Percentiles rank a stretch among this genome's conserved stretches.
Evolutionary conservation across 2,797 vertebrate species (phyloP).

Genomic region (Gobio occitaniae): DNA sequence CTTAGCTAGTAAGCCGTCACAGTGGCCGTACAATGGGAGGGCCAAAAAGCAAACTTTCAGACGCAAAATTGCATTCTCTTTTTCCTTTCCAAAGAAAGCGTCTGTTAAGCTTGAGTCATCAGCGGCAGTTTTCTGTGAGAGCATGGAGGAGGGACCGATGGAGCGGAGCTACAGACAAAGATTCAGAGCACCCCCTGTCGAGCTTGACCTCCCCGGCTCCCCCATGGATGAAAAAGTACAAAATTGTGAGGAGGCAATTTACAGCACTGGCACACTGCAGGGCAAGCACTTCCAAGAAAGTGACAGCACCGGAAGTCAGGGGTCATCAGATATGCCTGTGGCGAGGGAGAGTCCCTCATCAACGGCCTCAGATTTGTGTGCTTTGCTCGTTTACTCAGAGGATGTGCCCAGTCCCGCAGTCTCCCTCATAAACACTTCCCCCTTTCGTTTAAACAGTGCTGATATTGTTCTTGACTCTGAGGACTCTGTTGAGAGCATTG

Average conservation of each 20-base stretch:
- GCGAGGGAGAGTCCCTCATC: conserved; percentile 54
- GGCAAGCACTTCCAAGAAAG: conserved; percentile 57
- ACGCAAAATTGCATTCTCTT: conserved; percentile 85
- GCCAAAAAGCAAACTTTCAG: conserved; percentile 73
- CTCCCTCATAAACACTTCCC: conserved; percentile 45
- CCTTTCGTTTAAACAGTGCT: conserved; percentile 37
- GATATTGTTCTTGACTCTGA: conserved; percentile 52
- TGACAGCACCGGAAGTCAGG: conserved; percentile 61
- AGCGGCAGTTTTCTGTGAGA: conserved; percentile 86
- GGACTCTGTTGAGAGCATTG: conserved; percentile 44
- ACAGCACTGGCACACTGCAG: conserved; percentile 55
- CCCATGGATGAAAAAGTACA: conserved; percentile 66
- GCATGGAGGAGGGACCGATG: conserved; percentile 75
- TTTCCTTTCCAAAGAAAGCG: conserved; percentile 88
- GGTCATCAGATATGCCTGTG: conserved; percentile 59
- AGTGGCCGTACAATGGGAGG: conserved; percentile 63
- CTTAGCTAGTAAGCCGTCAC: conserved; percentile 53
- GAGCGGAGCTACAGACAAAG: conserved; percentile 73
- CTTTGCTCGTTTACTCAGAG: conserved; percentile 64
- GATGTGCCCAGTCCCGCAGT: conserved; percentile 51
- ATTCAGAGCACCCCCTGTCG: conserved; percentile 75
- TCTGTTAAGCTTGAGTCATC: conserved; percentile 84
- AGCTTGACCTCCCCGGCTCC: conserved; percentile 68
- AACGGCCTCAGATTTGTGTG: conserved; percentile 63
- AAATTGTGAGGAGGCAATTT: conserved; percentile 68